Base-by-base conservation (phyloP, 1,140 invertebrate species). In the Drosophila hydei region DNA sequence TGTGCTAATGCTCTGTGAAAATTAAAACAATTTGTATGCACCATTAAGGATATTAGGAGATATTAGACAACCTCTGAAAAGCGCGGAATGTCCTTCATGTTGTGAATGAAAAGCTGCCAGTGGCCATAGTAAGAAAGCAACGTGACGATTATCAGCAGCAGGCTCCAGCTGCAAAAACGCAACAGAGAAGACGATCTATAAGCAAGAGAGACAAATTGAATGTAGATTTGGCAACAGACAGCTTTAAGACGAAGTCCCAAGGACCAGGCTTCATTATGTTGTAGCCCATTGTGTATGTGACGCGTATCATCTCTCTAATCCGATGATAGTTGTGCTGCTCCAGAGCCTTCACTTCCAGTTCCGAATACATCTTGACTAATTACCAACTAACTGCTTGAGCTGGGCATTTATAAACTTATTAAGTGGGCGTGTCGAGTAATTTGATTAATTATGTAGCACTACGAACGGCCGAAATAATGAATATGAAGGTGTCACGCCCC, bases 121-220 rank as follows among this genome's bases (percentile, higher is more conserved):
- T 90, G 89, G 5, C 77, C 89, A 52, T 90, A 90, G 2, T 87
- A 72, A 3, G 89, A 90, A 1, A 73, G 50, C 18, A 72, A 6
- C 5, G 80, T 76, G 12, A 58, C 58, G 9, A 71, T 30, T 5
- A 87, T 72, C 0, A 90, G 54, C 12, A 89, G 48, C 5, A 90
- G 14, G 16, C 74, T 75, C 81, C 83, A 87, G 9, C 81, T 85
- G 12, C 21, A 12, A 7, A 18, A 7, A 8, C 25, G n/a, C 14
- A 16, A 23, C 0, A n/a, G 1, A 38, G 6, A 16, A 36, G 9
- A 14, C 18, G 33, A 36, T 19, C 5, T 11, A 21, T 23, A 6
- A 36, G 36, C 6, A 19, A 19, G 0, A 11, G 8, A 30, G 16
- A 4, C 8, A 25, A 11, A 2, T 27, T 23, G 3, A 1, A 11